These are phyloP conservation scores for Ovibos moschatus DNA, from an alignment of 2,113 vertebrate species.

Conservation along the genomic window DNA sequence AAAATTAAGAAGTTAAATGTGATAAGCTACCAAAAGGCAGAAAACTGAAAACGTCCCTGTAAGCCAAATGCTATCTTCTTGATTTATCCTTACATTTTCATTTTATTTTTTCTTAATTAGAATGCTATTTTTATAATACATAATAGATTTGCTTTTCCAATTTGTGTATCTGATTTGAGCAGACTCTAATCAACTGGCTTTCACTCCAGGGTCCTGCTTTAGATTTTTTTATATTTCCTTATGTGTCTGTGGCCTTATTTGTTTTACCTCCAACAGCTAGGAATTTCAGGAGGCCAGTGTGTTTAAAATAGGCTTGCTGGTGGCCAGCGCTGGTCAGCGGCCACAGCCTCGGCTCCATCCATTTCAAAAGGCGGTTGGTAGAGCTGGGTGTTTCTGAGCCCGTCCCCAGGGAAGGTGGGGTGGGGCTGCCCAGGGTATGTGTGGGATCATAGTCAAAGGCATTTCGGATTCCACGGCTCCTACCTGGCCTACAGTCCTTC, in stretches of 20 bases:
- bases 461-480: background rate
- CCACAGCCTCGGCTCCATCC: background rate
- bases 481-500: background rate
- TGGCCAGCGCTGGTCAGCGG: no score
- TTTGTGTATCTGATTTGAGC: background rate
- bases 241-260: background rate
- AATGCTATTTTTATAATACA: background rate
- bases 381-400: background rate
- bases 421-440: background rate
- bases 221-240: background rate
- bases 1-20: background rate
- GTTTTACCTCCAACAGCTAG: background rate
- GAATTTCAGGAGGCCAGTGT: background rate
- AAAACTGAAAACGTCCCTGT: fast-evolving
- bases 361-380: background rate
- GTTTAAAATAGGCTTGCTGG: background rate
- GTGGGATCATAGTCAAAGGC: background rate
- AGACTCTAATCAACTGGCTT: background rate
- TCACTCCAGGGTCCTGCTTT: background rate
- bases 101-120: background rate
- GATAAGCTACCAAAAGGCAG: background rate
- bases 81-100: background rate
- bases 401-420: background rate
- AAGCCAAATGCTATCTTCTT: background rate
- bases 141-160: background rate